Conservation (phyloP, 2,113 vertebrate genomes). For the Xiphophorus hellerii region DNA sequence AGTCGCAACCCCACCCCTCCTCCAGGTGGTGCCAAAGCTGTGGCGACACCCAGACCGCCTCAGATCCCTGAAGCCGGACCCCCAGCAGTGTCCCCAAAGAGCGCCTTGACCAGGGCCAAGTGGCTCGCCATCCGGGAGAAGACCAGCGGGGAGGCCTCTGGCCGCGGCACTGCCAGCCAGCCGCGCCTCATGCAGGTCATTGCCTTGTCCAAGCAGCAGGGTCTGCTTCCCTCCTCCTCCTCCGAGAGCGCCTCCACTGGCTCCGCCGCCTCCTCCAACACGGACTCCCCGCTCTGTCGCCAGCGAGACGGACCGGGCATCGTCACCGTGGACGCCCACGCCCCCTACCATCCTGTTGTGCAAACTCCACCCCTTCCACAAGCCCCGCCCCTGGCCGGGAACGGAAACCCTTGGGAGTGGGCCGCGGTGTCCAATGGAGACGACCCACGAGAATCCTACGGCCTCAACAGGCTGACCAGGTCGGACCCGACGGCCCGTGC, state of each 20-base stretch:
- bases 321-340: slow-evolving; percentile 90
- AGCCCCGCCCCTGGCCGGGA: slow-evolving; percentile 51
- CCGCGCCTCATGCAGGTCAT: slow-evolving; percentile 90
- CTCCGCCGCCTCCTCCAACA: slow-evolving; percentile 69
- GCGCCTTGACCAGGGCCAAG: slow-evolving; percentile 87
- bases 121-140: slow-evolving; percentile 93
- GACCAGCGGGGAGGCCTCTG: slow-evolving; percentile 38
- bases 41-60: slow-evolving; percentile 84
- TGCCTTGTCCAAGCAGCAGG: slow-evolving; percentile 91
- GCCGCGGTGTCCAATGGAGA: slow-evolving; percentile 54
- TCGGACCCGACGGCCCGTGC: slow-evolving; percentile 32
- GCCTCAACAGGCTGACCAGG: slow-evolving; percentile 82
- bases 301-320: slow-evolving; percentile 85
- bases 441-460: slow-evolving; percentile 71
- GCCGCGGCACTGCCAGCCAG: slow-evolving; percentile 78
- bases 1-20: slow-evolving; percentile 63
- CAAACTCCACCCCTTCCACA: slow-evolving; percentile 60
- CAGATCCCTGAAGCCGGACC: slow-evolving; percentile 87
- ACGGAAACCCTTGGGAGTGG: slow-evolving; percentile 84
- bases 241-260: slow-evolving; percentile 84
- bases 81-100: slow-evolving; percentile 79
- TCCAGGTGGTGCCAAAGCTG: slow-evolving; percentile 80
- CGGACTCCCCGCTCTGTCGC: slow-evolving; percentile 86
- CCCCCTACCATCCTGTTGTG: slow-evolving; percentile 87
- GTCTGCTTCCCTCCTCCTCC: slow-evolving; percentile 71